Conservation (phyloP, 1,140 invertebrate species). For the Dendrolimus kikuchii region DNA sequence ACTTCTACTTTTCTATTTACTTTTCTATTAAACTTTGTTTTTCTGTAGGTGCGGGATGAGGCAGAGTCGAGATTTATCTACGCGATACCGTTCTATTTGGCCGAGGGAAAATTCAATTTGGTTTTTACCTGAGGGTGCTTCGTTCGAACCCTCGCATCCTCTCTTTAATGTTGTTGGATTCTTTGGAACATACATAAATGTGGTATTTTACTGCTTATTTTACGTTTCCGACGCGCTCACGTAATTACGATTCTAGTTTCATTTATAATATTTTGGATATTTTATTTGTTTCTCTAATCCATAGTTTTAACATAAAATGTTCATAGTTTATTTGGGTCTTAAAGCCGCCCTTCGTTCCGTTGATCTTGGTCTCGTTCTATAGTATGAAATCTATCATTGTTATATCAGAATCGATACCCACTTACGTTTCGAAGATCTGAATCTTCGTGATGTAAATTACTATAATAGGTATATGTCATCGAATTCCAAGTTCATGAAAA, state of each 20-base stretch:
- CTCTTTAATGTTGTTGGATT: slow-evolving; percentile 41
- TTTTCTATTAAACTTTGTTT: slow-evolving; percentile 65
- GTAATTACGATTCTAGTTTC: background rate
- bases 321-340: no score
- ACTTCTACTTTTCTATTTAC: slow-evolving; percentile 59
- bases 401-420: no score
- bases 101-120: slow-evolving; percentile 61
- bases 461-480: no score
- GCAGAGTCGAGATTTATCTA: slow-evolving; percentile 59
- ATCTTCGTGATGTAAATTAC: no score
- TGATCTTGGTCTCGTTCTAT: no score
- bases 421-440: no score
- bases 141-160: slow-evolving; percentile 35
- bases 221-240: background rate
- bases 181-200: slow-evolving; percentile 27
- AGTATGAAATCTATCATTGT: no score
- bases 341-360: no score
- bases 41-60: slow-evolving; percentile 44
- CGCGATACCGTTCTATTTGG: slow-evolving; percentile 57
- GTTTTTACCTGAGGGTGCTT: slow-evolving; percentile 54
- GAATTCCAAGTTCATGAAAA: no score
- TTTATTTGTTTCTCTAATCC: background rate
- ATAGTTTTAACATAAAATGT: no score
- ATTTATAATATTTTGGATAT: background rate
- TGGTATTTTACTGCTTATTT: slow-evolving; percentile 26